Percentiles rank a stretch among this genome's conserved stretches.
Evolutionary conservation across 2,888 invertebrate species (phyloP).

Genomic region (Omphaloscelis lunosa): DNA sequence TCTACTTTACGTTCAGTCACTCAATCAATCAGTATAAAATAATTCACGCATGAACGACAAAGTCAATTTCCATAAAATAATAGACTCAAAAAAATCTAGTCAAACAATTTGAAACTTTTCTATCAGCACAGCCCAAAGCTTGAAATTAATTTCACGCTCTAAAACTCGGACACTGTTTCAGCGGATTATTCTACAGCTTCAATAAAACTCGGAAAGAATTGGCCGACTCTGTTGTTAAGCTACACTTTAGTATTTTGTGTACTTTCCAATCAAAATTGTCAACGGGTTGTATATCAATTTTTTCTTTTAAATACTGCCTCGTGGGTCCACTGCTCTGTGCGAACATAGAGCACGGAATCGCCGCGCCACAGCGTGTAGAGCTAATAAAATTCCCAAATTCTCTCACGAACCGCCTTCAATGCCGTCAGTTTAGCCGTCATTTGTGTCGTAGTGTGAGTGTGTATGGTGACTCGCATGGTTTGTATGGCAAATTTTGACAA

Average conservation of each 20-base stretch:
- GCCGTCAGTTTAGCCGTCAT: no score
- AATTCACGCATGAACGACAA: neutral
- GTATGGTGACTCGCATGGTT: neutral
- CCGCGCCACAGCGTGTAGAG: neutral
- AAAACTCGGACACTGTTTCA: constrained; percentile 54
- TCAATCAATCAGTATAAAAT: constrained; percentile 1
- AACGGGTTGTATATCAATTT: constrained; percentile 34
- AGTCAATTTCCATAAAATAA: constrained; percentile 20
- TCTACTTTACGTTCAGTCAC: neutral
- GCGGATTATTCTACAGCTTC: constrained; percentile 42
- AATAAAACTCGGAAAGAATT: constrained; percentile 44
- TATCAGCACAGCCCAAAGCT: constrained; percentile 34
- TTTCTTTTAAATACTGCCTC: constrained; percentile 11
- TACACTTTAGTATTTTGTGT: constrained; percentile 49
- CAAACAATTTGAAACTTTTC: constrained; percentile 30
- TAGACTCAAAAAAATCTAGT: constrained; percentile 17
- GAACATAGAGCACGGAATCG: neutral
- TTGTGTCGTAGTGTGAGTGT: neutral
- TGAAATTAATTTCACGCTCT: constrained; percentile 54
- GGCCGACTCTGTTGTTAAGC: constrained; percentile 33
- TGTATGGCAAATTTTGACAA: neutral
- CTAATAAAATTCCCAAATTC: neutral
- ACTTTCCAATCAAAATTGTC: constrained; percentile 58
- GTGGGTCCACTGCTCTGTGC: neutral
- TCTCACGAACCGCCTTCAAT: neutral